Percentiles rank a stretch among this genome's conserved stretches.
Evolutionary conservation across 2,888 invertebrate genomes (phyloP).

Genomic region (Perizoma affinitatum): DNA sequence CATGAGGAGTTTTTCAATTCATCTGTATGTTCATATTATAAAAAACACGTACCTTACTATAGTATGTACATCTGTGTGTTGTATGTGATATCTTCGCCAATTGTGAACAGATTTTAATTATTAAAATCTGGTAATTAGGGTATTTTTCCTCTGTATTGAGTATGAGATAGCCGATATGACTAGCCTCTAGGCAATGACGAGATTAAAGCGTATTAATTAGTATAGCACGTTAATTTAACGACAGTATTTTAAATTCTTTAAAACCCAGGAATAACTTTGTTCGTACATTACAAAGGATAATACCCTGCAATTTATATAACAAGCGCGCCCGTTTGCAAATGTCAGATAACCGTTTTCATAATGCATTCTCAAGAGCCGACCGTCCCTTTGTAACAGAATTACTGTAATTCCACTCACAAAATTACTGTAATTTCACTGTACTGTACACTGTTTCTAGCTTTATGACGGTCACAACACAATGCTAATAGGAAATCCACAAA

Average conservation of each 20-base stretch:
- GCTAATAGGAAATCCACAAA: slow-evolving; percentile 13
- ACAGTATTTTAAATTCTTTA: neutral
- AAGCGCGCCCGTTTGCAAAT: slow-evolving; percentile 37
- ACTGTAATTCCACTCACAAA: slow-evolving; percentile 35
- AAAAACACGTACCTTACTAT: too few relatives aligned
- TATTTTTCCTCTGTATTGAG: too few relatives aligned
- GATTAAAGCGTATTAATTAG: too few relatives aligned
- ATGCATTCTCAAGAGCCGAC: slow-evolving; percentile 52
- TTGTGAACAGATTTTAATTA: too few relatives aligned
- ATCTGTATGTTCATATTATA: too few relatives aligned
- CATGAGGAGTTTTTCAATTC: too few relatives aligned
- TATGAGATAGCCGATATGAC: too few relatives aligned
- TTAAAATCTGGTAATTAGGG: too few relatives aligned
- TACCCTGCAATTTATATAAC: slow-evolving; percentile 39
- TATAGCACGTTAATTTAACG: too few relatives aligned
- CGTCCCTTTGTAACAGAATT: slow-evolving; percentile 37
- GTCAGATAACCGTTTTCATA: slow-evolving; percentile 53
- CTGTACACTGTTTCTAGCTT: slow-evolving; percentile 24
- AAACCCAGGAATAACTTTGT: slow-evolving; percentile 14
- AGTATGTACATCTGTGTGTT: too few relatives aligned
- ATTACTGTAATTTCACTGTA: slow-evolving; percentile 34
- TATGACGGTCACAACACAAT: slow-evolving; percentile 25
- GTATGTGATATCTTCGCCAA: too few relatives aligned
- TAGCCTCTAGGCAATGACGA: too few relatives aligned
- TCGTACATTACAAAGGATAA: slow-evolving; percentile 32